These are phyloP conservation scores for Porites lobata DNA, from an alignment of 92 coral and sea anemone genomes.

Conservation along the genomic window DNA sequence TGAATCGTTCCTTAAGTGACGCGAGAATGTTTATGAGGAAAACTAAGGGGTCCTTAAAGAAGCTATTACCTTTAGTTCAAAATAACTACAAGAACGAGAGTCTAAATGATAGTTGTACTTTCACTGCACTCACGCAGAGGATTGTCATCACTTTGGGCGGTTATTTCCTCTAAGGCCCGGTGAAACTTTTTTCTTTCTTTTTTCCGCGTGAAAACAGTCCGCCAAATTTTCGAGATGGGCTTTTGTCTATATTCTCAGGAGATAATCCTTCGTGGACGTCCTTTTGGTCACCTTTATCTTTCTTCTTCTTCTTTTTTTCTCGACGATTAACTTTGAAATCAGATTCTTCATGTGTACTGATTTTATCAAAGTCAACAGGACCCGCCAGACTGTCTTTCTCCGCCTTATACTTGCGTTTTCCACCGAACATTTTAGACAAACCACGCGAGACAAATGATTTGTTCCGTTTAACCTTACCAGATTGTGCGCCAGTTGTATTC, in stretches of 20 bases:
- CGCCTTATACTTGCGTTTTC: slow-evolving; percentile 62
- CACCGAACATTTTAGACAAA: slow-evolving; percentile 66
- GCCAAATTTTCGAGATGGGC: slow-evolving; percentile 33
- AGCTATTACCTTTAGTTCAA: too few species aligned
- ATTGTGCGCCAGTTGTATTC: background rate
- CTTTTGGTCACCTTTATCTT: background rate
- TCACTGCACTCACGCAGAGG: background rate
- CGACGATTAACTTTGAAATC: slow-evolving; percentile 9
- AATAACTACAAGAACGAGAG: too few species aligned
- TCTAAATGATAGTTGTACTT: background rate
- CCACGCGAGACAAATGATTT: slow-evolving; percentile 77
- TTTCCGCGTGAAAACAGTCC: slow-evolving; percentile 44
- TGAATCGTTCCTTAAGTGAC: too few species aligned
- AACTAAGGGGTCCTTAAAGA: too few species aligned
- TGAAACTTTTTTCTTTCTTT: slow-evolving; percentile 15
- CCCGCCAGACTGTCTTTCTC: background rate
- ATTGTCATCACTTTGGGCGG: background rate
- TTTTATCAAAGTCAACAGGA: background rate
- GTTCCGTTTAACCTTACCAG: slow-evolving; percentile 63
- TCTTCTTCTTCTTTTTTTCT: slow-evolving; percentile 16
- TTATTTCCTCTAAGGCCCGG: background rate
- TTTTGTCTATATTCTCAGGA: background rate
- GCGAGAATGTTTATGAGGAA: too few species aligned
- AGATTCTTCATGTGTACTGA: slow-evolving; percentile 11
- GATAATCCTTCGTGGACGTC: background rate